Evolutionary conservation across 2,797 vertebrate species (phyloP), one percentile per base, ranked within the genome.

Genomic region (Urocyon cinereoargenteus): DNA sequence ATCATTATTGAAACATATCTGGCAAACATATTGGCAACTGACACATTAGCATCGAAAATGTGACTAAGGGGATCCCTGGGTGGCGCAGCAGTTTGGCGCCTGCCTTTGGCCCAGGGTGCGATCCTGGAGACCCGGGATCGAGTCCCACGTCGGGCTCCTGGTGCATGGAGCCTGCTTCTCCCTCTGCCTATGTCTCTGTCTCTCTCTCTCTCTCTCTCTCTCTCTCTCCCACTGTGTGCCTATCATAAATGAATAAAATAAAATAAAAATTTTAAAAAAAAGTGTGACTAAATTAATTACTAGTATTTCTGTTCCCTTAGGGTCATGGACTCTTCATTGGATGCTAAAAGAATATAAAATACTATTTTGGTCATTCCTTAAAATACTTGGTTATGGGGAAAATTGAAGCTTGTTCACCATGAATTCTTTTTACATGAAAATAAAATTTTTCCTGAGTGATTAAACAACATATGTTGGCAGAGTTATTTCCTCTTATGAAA

Each of bases 371-470:
- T 85, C 45, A 77, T 95, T 81, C 24, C 26, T 55, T 66, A 85
- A 78, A 86, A 64, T 88, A 8, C 40, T 73, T 68, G 34, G 13
- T 68, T 91, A 55, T 92, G 9, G 62, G 70, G 92, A 94, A 97
- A 88, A 55, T 49, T 84, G 7, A 10, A 79, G 14, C 2, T 89
- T 86, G 36, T 57, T 34, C 12, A 81, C 26, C n/a, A 95, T 61
- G 2, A 66, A n/a, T 72, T 72, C 0, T 31, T 88, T 89, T 51
- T 61, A 62, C 78, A 88, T 18, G 40, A 77, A 79, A 34, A 78
- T 75, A 2, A 31, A 82, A 82, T 75, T 82, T 88, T 89, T 78
- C 6, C 11, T 55, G 6, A 81, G 10, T 62, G 4, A 91, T 75
- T 93, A 94, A 78, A 40, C 3, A 34, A 75, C 6, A 51, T 64